Conservation (phyloP, 1,140 invertebrate genomes). For the Heterodera schachtii region DNA sequence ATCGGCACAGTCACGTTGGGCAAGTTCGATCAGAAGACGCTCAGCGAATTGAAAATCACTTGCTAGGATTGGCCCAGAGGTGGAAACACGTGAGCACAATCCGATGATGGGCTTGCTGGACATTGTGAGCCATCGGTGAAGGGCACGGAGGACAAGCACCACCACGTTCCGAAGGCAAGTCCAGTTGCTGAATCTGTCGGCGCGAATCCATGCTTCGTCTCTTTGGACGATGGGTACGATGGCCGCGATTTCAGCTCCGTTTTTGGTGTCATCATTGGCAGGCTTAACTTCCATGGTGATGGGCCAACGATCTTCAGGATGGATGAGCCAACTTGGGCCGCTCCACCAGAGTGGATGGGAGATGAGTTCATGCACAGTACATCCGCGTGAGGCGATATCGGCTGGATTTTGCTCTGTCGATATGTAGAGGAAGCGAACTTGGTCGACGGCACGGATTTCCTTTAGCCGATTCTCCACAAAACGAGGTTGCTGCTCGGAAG, state of each 20-base stretch:
- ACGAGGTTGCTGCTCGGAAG: not conserved
- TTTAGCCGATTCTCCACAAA: conserved; percentile 31
- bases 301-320: not conserved
- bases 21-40: not conserved
- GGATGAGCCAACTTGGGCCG: conserved; percentile 28
- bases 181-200: conserved; percentile 1
- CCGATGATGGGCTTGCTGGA: not conserved
- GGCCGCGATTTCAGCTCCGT: not conserved
- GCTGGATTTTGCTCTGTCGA: conserved; percentile 40
- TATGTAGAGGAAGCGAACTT: conserved; percentile 33
- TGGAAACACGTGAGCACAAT: not conserved
- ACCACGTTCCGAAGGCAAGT: not conserved
- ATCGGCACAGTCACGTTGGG: not conserved
- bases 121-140: not conserved
- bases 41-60: not conserved
- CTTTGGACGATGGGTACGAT: not conserved
- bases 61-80: not conserved
- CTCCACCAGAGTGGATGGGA: conserved; percentile 33
- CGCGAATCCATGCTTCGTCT: not conserved
- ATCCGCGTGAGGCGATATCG: conserved; percentile 34
- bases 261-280: not conserved
- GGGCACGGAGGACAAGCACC: not conserved
- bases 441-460: conserved; percentile 8
- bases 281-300: not conserved
- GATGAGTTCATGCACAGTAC: conserved; percentile 27